phyloP scores from a whole-genome alignment of 2,888 invertebrate species.

The Aphodius sticticus region DNA sequence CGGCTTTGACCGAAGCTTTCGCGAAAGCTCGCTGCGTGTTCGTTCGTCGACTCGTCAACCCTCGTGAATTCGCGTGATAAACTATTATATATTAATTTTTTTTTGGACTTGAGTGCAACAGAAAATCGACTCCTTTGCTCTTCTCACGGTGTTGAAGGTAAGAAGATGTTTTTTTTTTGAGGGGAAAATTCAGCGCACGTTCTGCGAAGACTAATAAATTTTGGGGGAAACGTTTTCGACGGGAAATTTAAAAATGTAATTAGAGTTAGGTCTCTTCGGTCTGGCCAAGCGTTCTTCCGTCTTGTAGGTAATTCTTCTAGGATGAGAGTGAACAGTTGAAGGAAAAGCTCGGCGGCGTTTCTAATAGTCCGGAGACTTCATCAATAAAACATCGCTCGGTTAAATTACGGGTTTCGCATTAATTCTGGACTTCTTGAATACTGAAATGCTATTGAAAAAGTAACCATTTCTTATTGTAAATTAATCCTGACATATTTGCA shows the following conservation, averaged over 20 bases:
- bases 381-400: slow-evolving; percentile 45
- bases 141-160: slow-evolving; percentile 23
- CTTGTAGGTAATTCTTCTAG: slow-evolving; percentile 30
- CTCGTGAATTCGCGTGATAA: background rate
- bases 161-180: slow-evolving; percentile 16
- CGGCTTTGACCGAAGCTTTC: slow-evolving; percentile 16
- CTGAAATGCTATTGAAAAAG: background rate
- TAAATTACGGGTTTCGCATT: slow-evolving; percentile 38
- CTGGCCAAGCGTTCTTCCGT: slow-evolving; percentile 20
- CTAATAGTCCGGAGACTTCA: slow-evolving; percentile 40
- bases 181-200: slow-evolving; percentile 22
- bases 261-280: slow-evolving; percentile 35
- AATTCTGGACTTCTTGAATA: background rate
- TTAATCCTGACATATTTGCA: background rate
- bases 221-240: slow-evolving; percentile 25
- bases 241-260: slow-evolving; percentile 39
- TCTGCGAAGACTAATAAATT: slow-evolving; percentile 28
- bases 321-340: slow-evolving; percentile 16
- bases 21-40: slow-evolving; percentile 15
- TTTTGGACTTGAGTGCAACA: background rate
- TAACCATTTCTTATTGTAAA: background rate
- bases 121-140: background rate
- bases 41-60: background rate
- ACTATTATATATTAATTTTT: background rate
- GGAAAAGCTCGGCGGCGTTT: slow-evolving; percentile 32